Evolutionary conservation across 2,113 vertebrate genomes (phyloP), one percentile per base, ranked within the genome.

Genomic region (Corythaixoides concolor): DNA sequence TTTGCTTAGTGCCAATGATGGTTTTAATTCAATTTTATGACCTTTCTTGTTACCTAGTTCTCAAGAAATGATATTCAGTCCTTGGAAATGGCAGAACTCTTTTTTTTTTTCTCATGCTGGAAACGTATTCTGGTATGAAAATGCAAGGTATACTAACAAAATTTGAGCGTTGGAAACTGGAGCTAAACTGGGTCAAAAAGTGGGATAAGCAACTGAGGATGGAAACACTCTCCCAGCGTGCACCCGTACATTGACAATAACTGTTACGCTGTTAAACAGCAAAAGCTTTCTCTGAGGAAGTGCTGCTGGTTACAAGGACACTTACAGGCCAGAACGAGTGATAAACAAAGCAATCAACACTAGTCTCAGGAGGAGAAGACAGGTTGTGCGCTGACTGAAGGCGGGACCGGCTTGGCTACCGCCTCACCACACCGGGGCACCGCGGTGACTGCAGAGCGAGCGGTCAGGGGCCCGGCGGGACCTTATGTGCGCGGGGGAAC

Each of bases 211-310:
- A 6, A 18, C 13, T 35, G 28, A 28, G 21, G 50, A 37, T 6
- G 23, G 33, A 32, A 26, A 62, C 37, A 5, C 20, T 27, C 47
- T 24, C 22, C 10, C 15, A 21, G 73, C 1, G 26, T 3, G 7
- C 18, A 35, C 1, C 0, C 0, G 2, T 5, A 14, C 0, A 1
- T 0, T 4, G 10, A 8, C 17, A 10, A 2, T 5, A 8, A 27
- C 13, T 6, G 15, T 33, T 15, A 12, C 28, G 0, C 53, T 14
- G 32, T 15, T 4, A 3, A 80, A 23, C 12, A 50, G 32, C 60
- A 15, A 43, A 43, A 39, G 22, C 17, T 32, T 63, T 41, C 49
- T 26, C 20, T 14, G 5, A 8, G 21, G 3, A 27, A 62, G 21
- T 1, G 12, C 33, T 35, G 56, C 50, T 12, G 47, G 12, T 30